A percentile compares a stretch with the other conserved stretches of the same genome.
Conservation (phyloP, 64 coral and sea anemone genomes). For the Stichodactyla helianthus region DNA sequence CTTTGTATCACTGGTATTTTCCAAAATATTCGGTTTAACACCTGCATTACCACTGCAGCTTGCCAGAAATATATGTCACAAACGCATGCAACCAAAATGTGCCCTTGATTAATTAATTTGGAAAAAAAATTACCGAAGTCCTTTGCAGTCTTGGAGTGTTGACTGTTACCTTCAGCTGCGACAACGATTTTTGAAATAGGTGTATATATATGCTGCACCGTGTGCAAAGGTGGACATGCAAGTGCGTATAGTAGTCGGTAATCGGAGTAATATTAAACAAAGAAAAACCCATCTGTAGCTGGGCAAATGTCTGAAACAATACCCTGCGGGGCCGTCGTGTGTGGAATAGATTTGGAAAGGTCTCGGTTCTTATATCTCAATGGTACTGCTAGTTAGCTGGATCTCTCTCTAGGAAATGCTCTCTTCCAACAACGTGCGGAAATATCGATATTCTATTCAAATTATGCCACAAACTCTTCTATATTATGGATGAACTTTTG, state of each 20-base stretch:
- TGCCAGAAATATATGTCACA: too few relatives aligned
- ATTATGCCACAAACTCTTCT: neutral
- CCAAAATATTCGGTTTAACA: too few relatives aligned
- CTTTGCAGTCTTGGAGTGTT: too few relatives aligned
- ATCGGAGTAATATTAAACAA: neutral
- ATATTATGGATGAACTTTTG: too few relatives aligned
- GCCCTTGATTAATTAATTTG: too few relatives aligned
- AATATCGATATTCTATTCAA: neutral
- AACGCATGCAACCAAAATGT: too few relatives aligned
- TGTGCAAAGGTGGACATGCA: neutral
- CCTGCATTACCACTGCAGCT: too few relatives aligned
- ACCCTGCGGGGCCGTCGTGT: neutral
- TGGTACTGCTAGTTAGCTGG: neutral
- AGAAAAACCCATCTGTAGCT: neutral
- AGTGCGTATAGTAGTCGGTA: neutral
- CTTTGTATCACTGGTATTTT: too few relatives aligned
- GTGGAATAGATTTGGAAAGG: neutral
- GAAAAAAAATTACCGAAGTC: too few relatives aligned
- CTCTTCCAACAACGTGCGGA: neutral
- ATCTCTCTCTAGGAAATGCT: neutral
- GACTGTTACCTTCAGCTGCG: too few relatives aligned
- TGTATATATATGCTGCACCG: too few relatives aligned
- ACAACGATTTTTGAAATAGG: too few relatives aligned
- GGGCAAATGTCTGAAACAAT: neutral
- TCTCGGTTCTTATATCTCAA: neutral